A percentile compares a stretch with the other conserved stretches of the same genome.
Evolutionary conservation across 2,113 vertebrate genomes (phyloP).

Genomic region (Grus americana): DNA sequence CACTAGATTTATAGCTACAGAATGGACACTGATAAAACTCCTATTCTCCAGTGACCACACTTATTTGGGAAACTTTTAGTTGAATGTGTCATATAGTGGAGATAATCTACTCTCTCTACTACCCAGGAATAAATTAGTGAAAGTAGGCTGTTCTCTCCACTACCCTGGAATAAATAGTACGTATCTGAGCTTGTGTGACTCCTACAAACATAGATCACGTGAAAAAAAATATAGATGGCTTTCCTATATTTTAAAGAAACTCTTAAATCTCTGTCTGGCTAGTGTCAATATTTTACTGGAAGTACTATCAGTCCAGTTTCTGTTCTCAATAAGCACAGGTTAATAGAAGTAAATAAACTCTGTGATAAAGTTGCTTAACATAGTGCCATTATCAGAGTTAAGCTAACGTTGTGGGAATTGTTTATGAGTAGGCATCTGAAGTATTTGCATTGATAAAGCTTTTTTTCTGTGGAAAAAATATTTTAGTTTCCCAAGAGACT

Average conservation of each 20-base stretch:
- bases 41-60: background rate
- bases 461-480: background rate
- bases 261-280: slow-evolving; percentile 27
- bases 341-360: slow-evolving; percentile 30
- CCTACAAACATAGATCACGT: background rate
- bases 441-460: background rate
- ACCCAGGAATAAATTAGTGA: background rate
- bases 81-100: background rate
- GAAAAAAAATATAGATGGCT: slow-evolving; percentile 20
- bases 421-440: background rate
- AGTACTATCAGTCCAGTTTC: background rate
- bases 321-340: background rate
- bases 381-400: background rate
- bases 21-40: background rate
- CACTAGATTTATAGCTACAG: background rate
- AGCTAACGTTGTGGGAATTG: background rate
- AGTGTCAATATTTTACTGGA: slow-evolving; percentile 1
- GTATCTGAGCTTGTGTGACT: background rate
- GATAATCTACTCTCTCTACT: background rate
- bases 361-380: background rate
- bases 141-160: background rate
- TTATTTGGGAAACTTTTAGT: background rate
- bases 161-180: background rate
- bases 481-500: background rate
- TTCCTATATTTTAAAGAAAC: slow-evolving; percentile 39